Evolutionary conservation across 2,888 invertebrate genomes (phyloP).

Genomic region (Drosophila multiciliata): DNA sequence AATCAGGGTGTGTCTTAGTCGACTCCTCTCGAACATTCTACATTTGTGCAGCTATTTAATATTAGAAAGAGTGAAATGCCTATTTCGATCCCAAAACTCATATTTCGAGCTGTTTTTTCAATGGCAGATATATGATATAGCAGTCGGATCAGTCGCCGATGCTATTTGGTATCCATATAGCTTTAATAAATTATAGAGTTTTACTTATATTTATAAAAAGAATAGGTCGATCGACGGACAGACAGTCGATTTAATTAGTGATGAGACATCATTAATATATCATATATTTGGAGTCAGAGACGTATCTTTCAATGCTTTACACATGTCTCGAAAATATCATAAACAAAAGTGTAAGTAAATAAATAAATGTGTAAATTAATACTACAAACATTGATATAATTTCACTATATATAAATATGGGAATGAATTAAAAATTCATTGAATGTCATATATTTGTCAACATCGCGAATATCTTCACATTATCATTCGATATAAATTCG

Average conservation of each 20-base stretch:
- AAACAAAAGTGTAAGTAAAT: not conserved
- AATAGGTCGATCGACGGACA: not conserved
- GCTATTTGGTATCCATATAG: not conserved
- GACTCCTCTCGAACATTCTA: not conserved
- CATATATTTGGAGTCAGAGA: not conserved
- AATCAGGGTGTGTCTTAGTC: not conserved
- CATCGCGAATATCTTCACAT: conserved; percentile 1
- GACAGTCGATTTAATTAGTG: not conserved
- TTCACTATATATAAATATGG: not conserved
- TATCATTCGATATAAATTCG: conserved; percentile 1
- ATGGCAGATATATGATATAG: not conserved
- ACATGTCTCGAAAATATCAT: not conserved
- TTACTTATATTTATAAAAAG: not conserved
- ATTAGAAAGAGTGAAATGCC: not conserved
- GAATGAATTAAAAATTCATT: conserved; percentile 1
- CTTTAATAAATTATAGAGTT: not conserved
- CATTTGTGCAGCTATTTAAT: not conserved
- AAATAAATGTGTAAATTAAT: too few relatives aligned
- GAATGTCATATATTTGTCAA: conserved; percentile 15
- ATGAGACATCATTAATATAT: not conserved
- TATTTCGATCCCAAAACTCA: not conserved
- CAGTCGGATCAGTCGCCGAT: not conserved
- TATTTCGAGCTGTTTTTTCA: not conserved
- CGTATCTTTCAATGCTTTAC: not conserved
- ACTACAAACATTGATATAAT: not conserved